These are phyloP conservation scores for Amorpha juglandis DNA, from an alignment of 2,888 invertebrate genomes.

Conservation along the genomic window DNA sequence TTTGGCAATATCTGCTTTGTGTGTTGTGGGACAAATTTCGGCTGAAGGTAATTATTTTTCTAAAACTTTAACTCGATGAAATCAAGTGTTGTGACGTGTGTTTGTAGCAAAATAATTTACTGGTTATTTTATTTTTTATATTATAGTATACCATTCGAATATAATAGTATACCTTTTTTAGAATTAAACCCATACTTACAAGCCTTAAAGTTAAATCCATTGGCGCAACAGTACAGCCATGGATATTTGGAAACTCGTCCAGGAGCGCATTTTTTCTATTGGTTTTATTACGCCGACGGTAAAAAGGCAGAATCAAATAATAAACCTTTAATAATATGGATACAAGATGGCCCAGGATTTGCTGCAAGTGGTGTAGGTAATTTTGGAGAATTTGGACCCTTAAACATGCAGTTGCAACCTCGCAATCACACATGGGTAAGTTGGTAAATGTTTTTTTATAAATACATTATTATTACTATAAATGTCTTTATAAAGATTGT, in stretches of 20 bases:
- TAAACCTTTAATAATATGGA: conserved; percentile 92
- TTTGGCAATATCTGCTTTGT: conserved; percentile 41
- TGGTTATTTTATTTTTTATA: no score
- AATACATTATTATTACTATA: no score
- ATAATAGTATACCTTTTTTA: conserved; percentile 20
- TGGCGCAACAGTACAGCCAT: conserved; percentile 75
- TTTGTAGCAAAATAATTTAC: neutral
- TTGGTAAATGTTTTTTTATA: neutral
- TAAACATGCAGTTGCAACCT: conserved; percentile 86
- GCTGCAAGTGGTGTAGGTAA: conserved; percentile 94
- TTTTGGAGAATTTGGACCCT: conserved; percentile 92
- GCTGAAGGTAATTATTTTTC: conserved; percentile 34
- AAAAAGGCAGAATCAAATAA: conserved; percentile 79
- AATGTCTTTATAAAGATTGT: no score
- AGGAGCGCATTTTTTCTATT: conserved; percentile 92
- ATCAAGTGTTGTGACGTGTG: neutral
- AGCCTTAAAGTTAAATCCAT: conserved; percentile 50
- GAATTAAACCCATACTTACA: conserved; percentile 59
- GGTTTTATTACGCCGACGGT: conserved; percentile 92
- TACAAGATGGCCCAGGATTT: conserved; percentile 95
- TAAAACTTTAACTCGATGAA: no score
- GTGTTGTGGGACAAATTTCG: conserved; percentile 42
- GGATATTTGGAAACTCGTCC: conserved; percentile 89
- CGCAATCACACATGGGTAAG: conserved; percentile 91
- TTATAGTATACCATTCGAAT: no score